phyloP scores from a whole-genome alignment of 2,888 invertebrate species.

The Agrotis clavis region DNA sequence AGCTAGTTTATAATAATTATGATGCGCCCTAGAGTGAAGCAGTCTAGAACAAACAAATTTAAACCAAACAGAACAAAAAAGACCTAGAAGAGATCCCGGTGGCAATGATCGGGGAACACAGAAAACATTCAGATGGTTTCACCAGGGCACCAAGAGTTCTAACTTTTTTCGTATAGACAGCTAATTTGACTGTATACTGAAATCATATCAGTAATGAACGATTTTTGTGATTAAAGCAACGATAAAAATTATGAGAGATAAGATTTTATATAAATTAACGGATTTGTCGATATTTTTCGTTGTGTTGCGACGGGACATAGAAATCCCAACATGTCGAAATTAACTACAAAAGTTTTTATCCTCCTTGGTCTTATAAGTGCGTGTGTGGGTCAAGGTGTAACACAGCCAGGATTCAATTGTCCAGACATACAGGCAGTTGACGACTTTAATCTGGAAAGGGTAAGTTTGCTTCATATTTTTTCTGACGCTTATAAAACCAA shows the following conservation, averaged over 20 bases:
- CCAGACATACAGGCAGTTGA: constrained; percentile 60
- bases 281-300: constrained; percentile 72
- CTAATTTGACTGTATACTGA: background rate
- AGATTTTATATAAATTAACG: constrained; percentile 74
- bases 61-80: too few species aligned
- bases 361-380: constrained; percentile 72
- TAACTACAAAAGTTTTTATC: constrained; percentile 73
- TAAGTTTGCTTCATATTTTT: constrained; percentile 61
- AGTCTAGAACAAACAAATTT: too few species aligned
- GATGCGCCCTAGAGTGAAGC: too few species aligned
- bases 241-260: constrained; percentile 69
- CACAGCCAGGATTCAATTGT: constrained; percentile 79
- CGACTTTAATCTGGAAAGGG: constrained; percentile 69
- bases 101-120: too few species aligned
- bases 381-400: constrained; percentile 75
- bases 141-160: too few species aligned
- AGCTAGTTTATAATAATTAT: too few species aligned
- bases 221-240: constrained; percentile 57
- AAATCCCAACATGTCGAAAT: constrained; percentile 78
- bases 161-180: background rate
- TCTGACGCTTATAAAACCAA: too few species aligned
- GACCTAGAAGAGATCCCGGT: background rate
- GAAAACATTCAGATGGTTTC: too few species aligned
- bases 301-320: constrained; percentile 68
- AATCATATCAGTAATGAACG: constrained; percentile 37